Conservation (phyloP, 2,888 invertebrate genomes). For the Troglohyphantes excavatus region DNA sequence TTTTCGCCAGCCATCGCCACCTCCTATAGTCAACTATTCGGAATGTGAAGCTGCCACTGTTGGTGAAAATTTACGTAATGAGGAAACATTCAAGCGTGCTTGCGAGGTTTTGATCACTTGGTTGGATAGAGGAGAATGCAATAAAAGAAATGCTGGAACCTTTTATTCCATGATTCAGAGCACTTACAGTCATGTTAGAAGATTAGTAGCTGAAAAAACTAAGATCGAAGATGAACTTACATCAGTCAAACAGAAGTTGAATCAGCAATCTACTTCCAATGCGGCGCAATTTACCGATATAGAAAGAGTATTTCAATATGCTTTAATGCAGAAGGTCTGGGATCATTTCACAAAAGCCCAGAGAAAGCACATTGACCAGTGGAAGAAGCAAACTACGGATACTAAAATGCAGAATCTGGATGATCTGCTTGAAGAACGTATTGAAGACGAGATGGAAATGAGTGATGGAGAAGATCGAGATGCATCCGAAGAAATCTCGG, state of each 20-base stretch:
- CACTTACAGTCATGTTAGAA: constrained; percentile 94
- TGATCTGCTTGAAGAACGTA: constrained; percentile 86
- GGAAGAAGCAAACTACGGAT: constrained; percentile 97
- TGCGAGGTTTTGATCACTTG: constrained; percentile 93
- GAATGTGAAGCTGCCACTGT: constrained; percentile 90
- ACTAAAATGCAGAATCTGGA: constrained; percentile 88
- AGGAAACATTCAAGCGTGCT: background rate
- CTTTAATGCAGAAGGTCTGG: constrained; percentile 99
- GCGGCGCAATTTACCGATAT: constrained; percentile 98
- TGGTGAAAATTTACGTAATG: constrained; percentile 91
- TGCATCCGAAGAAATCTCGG: constrained; percentile 49
- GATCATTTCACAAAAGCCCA: constrained; percentile 99
- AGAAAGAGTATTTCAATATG: constrained; percentile 97
- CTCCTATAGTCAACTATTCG: constrained; percentile 89
- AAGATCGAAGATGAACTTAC: constrained; percentile 91
- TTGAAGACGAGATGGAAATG: constrained; percentile 93
- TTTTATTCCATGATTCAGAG: constrained; percentile 97
- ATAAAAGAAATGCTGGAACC: constrained; percentile 92
- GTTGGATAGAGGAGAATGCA: constrained; percentile 96
- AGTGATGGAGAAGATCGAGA: constrained; percentile 87
- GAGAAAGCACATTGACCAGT: constrained; percentile 98
- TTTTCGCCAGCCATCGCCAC: constrained; percentile 87
- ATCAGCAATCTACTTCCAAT: constrained; percentile 92
- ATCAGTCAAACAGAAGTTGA: constrained; percentile 91
- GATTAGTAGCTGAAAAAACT: constrained; percentile 92